A percentile compares a stretch with the other conserved stretches of the same genome.
Conservation (phyloP, 2,113 vertebrate genomes). For the Prionailurus bengalensis region DNA sequence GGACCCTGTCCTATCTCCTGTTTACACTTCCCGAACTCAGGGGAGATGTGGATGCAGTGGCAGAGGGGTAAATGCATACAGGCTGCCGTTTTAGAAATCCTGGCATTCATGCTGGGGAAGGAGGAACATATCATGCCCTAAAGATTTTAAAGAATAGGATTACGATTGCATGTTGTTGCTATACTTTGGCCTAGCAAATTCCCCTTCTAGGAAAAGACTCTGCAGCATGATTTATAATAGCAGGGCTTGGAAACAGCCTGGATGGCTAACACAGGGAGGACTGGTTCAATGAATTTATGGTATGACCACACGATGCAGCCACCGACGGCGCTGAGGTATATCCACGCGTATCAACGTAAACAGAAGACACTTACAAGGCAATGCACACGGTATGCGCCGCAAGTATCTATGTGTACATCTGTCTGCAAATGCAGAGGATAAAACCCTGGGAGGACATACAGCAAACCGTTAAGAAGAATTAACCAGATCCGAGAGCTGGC, state of each 20-base stretch:
- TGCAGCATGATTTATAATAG: not conserved
- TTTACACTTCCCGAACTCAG: not conserved
- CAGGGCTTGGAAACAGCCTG: not conserved
- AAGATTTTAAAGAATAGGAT: not conserved
- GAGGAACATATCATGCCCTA: not conserved
- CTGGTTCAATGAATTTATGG: not conserved
- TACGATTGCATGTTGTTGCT: not conserved
- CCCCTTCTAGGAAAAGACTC: not conserved
- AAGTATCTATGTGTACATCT: not conserved
- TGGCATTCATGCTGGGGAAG: not conserved
- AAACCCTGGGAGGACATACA: not conserved
- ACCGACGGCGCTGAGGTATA: fast-evolving
- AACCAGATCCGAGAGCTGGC: constrained; percentile 7
- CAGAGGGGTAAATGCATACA: not conserved
- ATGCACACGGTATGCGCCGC: not conserved
- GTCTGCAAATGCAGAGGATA: not conserved
- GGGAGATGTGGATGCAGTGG: not conserved
- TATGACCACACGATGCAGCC: not conserved
- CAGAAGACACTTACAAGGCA: not conserved
- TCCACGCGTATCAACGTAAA: not conserved
- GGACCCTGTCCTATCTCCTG: not conserved
- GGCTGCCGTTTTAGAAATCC: not conserved
- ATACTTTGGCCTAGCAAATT: constrained; percentile 1
- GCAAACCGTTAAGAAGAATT: not conserved
- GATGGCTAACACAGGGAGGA: not conserved